phyloP scores from a whole-genome alignment of 2,888 invertebrate genomes.

The Chesias legatella region DNA sequence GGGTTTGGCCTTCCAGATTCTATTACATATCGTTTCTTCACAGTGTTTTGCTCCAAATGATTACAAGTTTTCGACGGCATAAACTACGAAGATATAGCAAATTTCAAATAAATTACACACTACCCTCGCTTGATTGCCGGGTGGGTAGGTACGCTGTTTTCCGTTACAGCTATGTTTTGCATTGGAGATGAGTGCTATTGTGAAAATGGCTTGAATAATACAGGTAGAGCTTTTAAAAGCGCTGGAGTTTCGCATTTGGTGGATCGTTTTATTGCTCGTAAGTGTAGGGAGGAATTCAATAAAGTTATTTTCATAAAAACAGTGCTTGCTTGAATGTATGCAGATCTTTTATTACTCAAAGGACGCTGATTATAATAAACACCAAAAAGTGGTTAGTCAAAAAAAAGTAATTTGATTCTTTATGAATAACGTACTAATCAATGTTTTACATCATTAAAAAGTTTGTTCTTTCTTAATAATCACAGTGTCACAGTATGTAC shows the following conservation, averaged over 20 bases:
- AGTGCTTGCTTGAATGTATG: too few species aligned
- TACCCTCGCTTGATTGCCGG: constrained; percentile 14
- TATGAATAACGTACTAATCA: too few species aligned
- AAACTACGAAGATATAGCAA: constrained; percentile 18
- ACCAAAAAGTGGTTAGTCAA: too few species aligned
- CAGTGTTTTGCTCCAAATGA: constrained; percentile 18
- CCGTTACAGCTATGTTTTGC: constrained; percentile 9
- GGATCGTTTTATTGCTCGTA: constrained; percentile 14
- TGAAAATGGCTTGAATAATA: constrained; percentile 15
- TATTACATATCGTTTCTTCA: too few species aligned
- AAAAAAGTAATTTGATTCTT: too few species aligned
- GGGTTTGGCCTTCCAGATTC: too few species aligned
- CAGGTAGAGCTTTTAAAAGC: constrained; percentile 10
- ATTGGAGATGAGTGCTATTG: constrained; percentile 15
- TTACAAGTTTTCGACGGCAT: constrained; percentile 28
- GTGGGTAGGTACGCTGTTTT: constrained; percentile 14
- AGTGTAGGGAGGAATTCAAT: constrained; percentile 11
- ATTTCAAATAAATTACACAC: constrained; percentile 36
- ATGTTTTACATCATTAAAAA: too few species aligned
- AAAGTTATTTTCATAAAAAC: neutral
- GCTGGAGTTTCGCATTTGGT: constrained; percentile 5
- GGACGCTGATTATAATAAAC: too few species aligned
- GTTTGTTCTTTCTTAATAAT: too few species aligned
- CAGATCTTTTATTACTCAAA: too few species aligned
- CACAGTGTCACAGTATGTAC: too few species aligned